Conservation (phyloP, 2,888 invertebrate genomes). For the Abscondita cerata region DNA sequence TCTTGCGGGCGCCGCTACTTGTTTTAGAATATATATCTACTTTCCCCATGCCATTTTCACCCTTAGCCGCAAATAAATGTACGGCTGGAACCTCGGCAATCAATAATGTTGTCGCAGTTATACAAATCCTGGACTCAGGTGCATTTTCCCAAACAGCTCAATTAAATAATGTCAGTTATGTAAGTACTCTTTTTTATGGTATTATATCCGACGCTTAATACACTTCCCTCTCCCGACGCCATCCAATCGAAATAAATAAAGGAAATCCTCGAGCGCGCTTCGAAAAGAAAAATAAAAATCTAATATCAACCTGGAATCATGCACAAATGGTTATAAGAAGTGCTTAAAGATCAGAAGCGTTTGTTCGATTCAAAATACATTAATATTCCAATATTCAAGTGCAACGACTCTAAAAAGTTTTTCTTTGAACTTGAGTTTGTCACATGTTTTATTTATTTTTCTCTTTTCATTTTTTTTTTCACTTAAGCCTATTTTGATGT, state of each 20-base stretch:
- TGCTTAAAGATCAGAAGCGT: too few species aligned
- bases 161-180: slow-evolving; percentile 27
- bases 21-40: slow-evolving; percentile 14
- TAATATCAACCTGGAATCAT: too few species aligned
- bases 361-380: too few species aligned
- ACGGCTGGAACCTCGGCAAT: slow-evolving; percentile 50
- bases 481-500: slow-evolving; percentile 48
- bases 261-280: background rate
- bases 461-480: slow-evolving; percentile 39
- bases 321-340: too few species aligned
- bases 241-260: background rate
- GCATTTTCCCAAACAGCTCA: slow-evolving; percentile 45
- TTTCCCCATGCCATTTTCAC: slow-evolving; percentile 40
- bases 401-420: slow-evolving; percentile 38
- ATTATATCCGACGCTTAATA: background rate
- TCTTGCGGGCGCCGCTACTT: background rate
- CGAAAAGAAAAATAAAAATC: background rate
- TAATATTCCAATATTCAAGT: too few species aligned
- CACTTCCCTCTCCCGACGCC: too few species aligned
- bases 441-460: slow-evolving; percentile 54
- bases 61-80: slow-evolving; percentile 50
- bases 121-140: slow-evolving; percentile 52
- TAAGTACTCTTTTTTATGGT: background rate
- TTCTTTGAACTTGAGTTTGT: slow-evolving; percentile 50
- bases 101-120: slow-evolving; percentile 52